Evolutionary conservation across 2,113 vertebrate species (phyloP), one percentile per base, ranked within the genome.

Genomic region (Sarotherodon lohbergeri): DNA sequence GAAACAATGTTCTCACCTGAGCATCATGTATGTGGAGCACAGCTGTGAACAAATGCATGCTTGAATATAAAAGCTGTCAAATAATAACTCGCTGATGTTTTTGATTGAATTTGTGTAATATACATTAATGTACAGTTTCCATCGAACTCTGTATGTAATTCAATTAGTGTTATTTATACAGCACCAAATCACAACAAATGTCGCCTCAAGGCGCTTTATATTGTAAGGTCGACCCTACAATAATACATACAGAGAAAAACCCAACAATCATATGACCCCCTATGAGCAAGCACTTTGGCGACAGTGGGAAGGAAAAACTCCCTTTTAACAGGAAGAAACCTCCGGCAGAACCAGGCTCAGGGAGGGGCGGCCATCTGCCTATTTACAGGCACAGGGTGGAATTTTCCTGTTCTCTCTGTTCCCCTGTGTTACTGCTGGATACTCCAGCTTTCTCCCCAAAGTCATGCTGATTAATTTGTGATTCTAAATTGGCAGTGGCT

Each of bases 181-280:
- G 17, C 61, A 1, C 0, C 32, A 66, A 66, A 36, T 12, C 61
- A 66, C 9, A 0, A 0, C 59, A 12, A 0, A 63, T n/a, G 59
- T 1, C 3, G 3, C 59, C 16, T 36, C 29, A 12, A 1, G 61
- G 9, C 7, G 17, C 32, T 63, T 36, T n/a, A 1, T 36, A 17
- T 7, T 32, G 61, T 66, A 12, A 36, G 17, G 0, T 7, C 0
- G 61, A 12, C 1, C 29, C 61, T 36, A 66, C 32, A 63, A 2
- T 19, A 61, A 32, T 4, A 57, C 24, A 29, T 2, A 16, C 22
- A 32, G 56, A 7, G 19, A 24, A 59, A 32, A 19, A 1, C 59
- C 41, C 57, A 61, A 1, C 59, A n/a, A n/a, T 39, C 17, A 66
- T n/a, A n/a, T 39, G 61, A 36, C 32, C 32, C n/a, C 9, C 32